These are phyloP conservation scores for Oenanthe oenanthe DNA, from an alignment of 2,113 vertebrate genomes.

Conservation along the genomic window DNA sequence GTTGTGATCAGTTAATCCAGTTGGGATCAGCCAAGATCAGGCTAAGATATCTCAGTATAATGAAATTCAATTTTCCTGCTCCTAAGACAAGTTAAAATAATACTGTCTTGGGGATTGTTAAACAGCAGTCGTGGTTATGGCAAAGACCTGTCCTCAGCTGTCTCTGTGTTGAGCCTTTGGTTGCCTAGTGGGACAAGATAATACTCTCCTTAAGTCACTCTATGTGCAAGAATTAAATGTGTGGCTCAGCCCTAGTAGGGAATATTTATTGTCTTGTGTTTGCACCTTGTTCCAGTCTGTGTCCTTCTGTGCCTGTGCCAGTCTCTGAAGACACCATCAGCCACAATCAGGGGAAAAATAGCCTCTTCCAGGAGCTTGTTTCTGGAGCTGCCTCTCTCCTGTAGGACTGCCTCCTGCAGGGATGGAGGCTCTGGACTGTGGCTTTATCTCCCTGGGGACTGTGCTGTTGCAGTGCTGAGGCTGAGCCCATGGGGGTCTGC, in stretches of 20 bases:
- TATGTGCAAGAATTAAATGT: neutral
- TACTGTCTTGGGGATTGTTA: neutral
- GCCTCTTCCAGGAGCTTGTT: neutral
- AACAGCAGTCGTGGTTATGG: neutral
- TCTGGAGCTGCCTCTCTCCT: neutral
- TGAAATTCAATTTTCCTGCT: slow-evolving; percentile 7
- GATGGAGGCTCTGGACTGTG: accelerated
- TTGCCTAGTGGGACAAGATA: neutral
- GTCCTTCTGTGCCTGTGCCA: neutral
- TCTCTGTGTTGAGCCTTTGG: neutral
- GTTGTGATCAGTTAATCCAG: neutral
- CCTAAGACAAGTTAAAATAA: neutral
- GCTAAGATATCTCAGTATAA: neutral
- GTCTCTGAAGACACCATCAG: neutral
- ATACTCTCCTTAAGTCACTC: neutral
- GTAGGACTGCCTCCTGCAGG: neutral
- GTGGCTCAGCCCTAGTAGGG: neutral
- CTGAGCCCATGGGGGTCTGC: neutral
- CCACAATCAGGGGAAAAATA: accelerated
- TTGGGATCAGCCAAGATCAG: neutral
- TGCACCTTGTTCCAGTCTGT: accelerated
- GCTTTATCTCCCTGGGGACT: neutral
- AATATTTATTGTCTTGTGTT: neutral
- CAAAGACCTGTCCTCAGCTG: neutral
- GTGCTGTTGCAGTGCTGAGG: neutral